phyloP scores from a whole-genome alignment of 2,797 vertebrate species.

The Mionectes olivaceus region DNA sequence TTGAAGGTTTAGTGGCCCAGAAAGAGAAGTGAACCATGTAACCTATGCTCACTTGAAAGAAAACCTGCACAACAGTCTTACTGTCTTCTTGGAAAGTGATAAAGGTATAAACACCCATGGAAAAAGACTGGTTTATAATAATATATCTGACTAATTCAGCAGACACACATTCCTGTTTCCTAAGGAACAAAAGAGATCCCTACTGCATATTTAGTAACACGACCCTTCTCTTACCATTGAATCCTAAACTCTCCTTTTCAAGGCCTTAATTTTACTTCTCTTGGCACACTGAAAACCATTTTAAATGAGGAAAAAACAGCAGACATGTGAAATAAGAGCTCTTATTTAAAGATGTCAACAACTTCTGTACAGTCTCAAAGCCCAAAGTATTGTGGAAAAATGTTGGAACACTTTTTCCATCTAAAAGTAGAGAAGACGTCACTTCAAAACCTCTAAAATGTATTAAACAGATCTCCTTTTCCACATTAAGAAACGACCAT shows the following conservation, averaged over 20 bases:
- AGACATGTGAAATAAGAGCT: slow-evolving; percentile 52
- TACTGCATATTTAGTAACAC: background rate
- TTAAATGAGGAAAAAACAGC: slow-evolving; percentile 27
- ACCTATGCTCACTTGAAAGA: background rate
- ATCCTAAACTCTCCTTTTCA: slow-evolving; percentile 25
- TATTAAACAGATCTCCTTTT: slow-evolving; percentile 58
- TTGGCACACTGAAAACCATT: slow-evolving; percentile 27
- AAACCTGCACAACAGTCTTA: background rate
- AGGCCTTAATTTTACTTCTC: slow-evolving; percentile 62
- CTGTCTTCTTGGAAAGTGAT: background rate
- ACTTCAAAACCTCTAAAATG: slow-evolving; percentile 32
- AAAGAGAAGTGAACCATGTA: background rate
- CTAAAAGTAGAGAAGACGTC: slow-evolving; percentile 30
- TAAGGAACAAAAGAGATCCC: background rate
- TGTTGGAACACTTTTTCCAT: slow-evolving; percentile 41
- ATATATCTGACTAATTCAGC: background rate
- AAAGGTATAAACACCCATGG: background rate
- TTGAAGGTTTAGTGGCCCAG: background rate
- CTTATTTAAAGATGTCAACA: slow-evolving; percentile 59
- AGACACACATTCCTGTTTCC: background rate
- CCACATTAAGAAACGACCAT: slow-evolving; percentile 22
- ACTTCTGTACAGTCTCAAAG: slow-evolving; percentile 38
- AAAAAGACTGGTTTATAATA: background rate
- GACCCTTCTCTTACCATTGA: slow-evolving; percentile 15
- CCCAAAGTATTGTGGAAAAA: slow-evolving; percentile 53